A percentile compares a stretch with the other conserved stretches of the same genome.
Evolutionary conservation across 35 echinoderm and acorn worm species (phyloP).

Genomic region (Ophiothrix spiculata): DNA sequence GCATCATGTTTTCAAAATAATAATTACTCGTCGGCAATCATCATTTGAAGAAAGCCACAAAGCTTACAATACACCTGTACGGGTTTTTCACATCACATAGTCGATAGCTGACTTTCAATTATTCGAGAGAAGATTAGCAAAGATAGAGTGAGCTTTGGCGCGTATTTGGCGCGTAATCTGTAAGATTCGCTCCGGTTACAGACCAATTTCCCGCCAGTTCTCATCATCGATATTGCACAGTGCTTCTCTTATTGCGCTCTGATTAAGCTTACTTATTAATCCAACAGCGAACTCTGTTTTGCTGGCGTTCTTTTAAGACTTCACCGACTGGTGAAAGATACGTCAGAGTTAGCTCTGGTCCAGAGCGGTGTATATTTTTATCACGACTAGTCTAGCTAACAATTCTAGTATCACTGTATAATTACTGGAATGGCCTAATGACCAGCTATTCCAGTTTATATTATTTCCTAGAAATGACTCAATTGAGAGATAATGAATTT

Average conservation of each 20-base stretch:
- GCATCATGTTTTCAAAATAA: slow-evolving; percentile 13
- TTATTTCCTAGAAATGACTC: too few species aligned
- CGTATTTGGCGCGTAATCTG: background rate
- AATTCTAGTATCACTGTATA: too few species aligned
- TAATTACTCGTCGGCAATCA: background rate
- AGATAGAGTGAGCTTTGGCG: background rate
- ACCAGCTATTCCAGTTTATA: too few species aligned
- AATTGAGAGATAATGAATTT: too few species aligned
- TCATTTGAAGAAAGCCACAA: background rate
- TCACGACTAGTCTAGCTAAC: too few species aligned
- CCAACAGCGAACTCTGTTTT: background rate
- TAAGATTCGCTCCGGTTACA: background rate
- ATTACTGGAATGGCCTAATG: too few species aligned
- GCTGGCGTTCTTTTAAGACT: background rate
- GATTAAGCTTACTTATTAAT: background rate
- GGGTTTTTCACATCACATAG: background rate
- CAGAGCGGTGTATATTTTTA: too few species aligned
- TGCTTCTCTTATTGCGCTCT: background rate
- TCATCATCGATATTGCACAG: background rate
- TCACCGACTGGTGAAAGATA: background rate
- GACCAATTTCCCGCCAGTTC: background rate
- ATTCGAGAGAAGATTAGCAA: background rate
- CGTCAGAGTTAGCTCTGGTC: too few species aligned
- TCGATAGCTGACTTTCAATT: background rate
- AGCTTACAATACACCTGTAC: too few species aligned